A percentile compares a stretch with the other conserved stretches of the same genome.
These are phyloP conservation scores for Sarcophaga caerulescens DNA, from an alignment of 2,888 invertebrate species.

Conservation along the genomic window DNA sequence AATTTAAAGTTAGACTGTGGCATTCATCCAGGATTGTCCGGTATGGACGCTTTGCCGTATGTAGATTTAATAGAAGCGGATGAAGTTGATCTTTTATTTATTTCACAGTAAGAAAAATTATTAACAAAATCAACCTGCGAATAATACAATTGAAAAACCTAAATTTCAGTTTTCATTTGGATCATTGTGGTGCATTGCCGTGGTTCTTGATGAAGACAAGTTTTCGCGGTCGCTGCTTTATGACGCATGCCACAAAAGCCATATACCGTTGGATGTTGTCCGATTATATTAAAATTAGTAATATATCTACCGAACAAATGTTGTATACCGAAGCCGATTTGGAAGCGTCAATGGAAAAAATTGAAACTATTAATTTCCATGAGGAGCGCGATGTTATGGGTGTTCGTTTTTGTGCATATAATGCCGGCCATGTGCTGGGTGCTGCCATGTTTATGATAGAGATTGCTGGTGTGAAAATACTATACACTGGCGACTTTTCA, in stretches of 20 bases:
- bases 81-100: slow-evolving; percentile 96
- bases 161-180: slow-evolving; percentile 93
- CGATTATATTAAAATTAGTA: slow-evolving; percentile 99
- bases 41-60: slow-evolving; percentile 98
- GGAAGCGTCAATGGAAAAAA: slow-evolving; percentile 98
- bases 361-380: slow-evolving; percentile 98
- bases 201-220: slow-evolving; percentile 99
- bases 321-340: slow-evolving; percentile 98
- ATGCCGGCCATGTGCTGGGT: slow-evolving; percentile 98
- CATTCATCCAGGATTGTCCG: slow-evolving; percentile 98
- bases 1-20: slow-evolving; percentile 91
- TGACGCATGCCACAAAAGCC: slow-evolving; percentile 99
- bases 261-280: slow-evolving; percentile 99
- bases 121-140: background rate
- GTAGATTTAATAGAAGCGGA: slow-evolving; percentile 98
- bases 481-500: slow-evolving; percentile 99
- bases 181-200: slow-evolving; percentile 98
- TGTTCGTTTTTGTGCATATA: slow-evolving; percentile 98
- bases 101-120: slow-evolving; percentile 89
- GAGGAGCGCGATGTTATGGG: slow-evolving; percentile 99
- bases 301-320: slow-evolving; percentile 98
- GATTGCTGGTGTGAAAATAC: slow-evolving; percentile 97
- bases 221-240: slow-evolving; percentile 98
- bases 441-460: slow-evolving; percentile 99
- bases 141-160: background rate